These are phyloP conservation scores for Channa maculata DNA, from an alignment of 2,113 vertebrate species.

Conservation along the genomic window DNA sequence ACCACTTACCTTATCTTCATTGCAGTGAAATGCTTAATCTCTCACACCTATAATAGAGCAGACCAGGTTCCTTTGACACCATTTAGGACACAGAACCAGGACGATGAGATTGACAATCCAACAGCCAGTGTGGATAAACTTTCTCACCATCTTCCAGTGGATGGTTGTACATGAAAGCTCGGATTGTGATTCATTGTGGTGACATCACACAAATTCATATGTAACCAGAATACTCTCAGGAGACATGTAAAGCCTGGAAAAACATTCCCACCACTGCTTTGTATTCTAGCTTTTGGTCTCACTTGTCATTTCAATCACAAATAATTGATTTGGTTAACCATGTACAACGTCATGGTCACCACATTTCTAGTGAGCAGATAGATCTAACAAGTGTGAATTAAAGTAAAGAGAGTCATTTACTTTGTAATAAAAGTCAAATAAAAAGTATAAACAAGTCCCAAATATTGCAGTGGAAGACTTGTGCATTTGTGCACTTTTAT, in stretches of 20 bases:
- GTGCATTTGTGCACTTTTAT: no score
- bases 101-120: not conserved
- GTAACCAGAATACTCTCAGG: not conserved
- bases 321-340: slow-evolving; percentile 5
- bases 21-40: slow-evolving; percentile 6
- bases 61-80: no score
- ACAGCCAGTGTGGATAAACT: slow-evolving; percentile 1
- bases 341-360: slow-evolving; percentile 13
- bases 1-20: not conserved
- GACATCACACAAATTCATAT: not conserved
- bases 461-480: no score
- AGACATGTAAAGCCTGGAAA: not conserved
- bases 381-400: not conserved
- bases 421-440: not conserved
- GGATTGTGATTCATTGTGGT: not conserved
- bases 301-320: slow-evolving; percentile 6
- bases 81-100: no score
- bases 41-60: not conserved
- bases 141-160: not conserved
- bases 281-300: not conserved
- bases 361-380: not conserved
- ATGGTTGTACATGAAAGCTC: not conserved
- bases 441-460: no score
- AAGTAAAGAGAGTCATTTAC: not conserved
- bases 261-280: not conserved